Evolutionary conservation across 2,113 vertebrate species (phyloP).

Genomic region (Camelus dromedarius): DNA sequence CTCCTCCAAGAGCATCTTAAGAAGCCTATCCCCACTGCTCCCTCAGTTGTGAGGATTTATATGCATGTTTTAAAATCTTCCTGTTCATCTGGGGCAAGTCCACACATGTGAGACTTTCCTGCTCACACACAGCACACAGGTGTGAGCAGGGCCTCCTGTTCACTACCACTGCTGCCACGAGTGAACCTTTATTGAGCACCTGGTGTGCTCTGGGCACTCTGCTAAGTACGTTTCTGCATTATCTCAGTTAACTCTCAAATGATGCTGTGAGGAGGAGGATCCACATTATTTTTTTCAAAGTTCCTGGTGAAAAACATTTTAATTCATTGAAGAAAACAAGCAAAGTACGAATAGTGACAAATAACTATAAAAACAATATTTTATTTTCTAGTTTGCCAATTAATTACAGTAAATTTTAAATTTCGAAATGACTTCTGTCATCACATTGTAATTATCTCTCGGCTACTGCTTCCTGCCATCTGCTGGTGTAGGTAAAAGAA

Average conservation of each 20-base stretch:
- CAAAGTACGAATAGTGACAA: conserved; percentile 31
- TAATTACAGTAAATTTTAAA: conserved; percentile 76
- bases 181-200: neutral
- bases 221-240: neutral
- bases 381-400: conserved; percentile 67
- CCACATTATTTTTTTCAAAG: neutral
- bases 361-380: conserved; percentile 56
- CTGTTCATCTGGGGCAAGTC: neutral
- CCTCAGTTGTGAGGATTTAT: neutral
- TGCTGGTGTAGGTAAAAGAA: conserved; percentile 75
- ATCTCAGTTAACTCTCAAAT: neutral
- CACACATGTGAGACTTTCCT: neutral
- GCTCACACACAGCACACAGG: neutral
- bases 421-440: conserved; percentile 77
- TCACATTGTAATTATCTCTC: conserved; percentile 75
- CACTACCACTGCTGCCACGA: neutral
- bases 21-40: neutral
- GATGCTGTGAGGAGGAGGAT: neutral
- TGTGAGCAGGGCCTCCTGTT: neutral
- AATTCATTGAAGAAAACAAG: neutral
- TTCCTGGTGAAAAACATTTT: conserved; percentile 14
- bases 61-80: neutral
- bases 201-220: neutral
- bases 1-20: neutral
- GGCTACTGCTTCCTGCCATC: conserved; percentile 74